Evolutionary conservation across 2,113 vertebrate genomes (phyloP), one percentile per base, ranked within the genome.

Genomic region (Chaetura pelagica): DNA sequence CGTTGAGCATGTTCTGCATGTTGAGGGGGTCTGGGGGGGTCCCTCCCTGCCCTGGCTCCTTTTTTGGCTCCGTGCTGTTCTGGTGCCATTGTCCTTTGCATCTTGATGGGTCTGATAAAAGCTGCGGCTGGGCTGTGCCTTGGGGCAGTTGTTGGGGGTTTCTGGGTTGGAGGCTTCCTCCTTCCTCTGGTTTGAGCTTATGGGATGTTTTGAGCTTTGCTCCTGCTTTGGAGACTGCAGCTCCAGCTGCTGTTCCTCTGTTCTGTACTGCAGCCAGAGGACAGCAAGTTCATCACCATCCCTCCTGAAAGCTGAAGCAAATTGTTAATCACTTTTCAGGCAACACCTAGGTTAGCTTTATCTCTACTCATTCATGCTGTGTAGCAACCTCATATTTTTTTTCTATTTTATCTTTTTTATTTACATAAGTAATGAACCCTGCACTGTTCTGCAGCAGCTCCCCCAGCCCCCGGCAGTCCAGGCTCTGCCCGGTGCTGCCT

Each of bases 31-130:
- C 3, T 4, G 20, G 13, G 40, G 40, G 38, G 35, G 16, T 38
- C 48, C 49, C 15, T 46, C 68, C 44, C 46, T 69, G 35, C 69
- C 76, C 75, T 19, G 8, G 4, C 54, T 66, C 27, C n/a, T 9
- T 23, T 12, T 29, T 26, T 0, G 0, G 59, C 18, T n/a, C 80
- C 1, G 0, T 27, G 27, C 76, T 75, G 27, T 38, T 34, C 30
- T 29, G 26, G 6, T 0, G 3, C 52, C 2, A 2, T 18, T 40
- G 8, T 58, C 23, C 14, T 1, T 19, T 1, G 4, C 61, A 27
- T 51, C 23, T 18, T 7, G 23, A 3, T 5, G 2, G 0, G 2
- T 6, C 55, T 27, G 54, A 11, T 30, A 30, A 55, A 30, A 18
- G 29, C 54, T 55, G 49, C 3, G 34, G 9, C 3, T 7, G 69